phyloP scores from a whole-genome alignment of 2,797 vertebrate species.

The Podarcis siculus region DNA sequence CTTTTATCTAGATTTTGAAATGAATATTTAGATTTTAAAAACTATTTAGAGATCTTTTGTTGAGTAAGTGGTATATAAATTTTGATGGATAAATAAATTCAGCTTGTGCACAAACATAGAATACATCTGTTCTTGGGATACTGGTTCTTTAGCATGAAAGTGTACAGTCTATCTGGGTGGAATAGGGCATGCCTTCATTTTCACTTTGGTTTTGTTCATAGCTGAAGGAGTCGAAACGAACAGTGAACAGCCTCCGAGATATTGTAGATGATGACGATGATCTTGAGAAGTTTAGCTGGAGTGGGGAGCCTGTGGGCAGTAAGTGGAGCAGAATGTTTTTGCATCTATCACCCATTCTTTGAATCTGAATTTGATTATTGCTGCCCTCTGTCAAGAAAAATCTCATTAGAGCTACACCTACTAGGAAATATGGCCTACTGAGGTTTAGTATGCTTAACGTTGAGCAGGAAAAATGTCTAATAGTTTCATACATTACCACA shows the following conservation, averaged over 20 bases:
- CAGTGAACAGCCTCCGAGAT: conserved; percentile 89
- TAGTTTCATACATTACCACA: not conserved
- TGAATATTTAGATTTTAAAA: too few relatives aligned
- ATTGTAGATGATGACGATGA: conserved; percentile 87
- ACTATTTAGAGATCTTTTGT: too few relatives aligned
- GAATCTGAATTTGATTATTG: not conserved
- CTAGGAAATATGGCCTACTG: not conserved
- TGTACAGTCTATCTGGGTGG: not conserved
- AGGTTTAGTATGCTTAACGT: too few relatives aligned
- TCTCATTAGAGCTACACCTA: not conserved
- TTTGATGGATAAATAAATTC: not conserved
- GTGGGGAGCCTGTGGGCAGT: conserved; percentile 94
- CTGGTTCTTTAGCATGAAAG: not conserved
- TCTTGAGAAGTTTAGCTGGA: conserved; percentile 94
- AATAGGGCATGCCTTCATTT: not conserved
- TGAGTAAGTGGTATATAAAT: too few relatives aligned
- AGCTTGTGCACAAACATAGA: rapidly evolving
- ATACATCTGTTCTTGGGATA: not conserved
- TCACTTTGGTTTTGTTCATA: conserved; percentile 60
- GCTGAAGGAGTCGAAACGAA: conserved; percentile 91
- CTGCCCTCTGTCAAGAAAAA: too few relatives aligned
- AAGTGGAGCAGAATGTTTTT: conserved; percentile 68
- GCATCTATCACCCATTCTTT: not conserved
- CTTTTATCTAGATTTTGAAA: too few relatives aligned
- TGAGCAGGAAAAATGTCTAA: not conserved